phyloP scores from a whole-genome alignment of 2,888 invertebrate genomes.

The Polymixis flavicincta region DNA sequence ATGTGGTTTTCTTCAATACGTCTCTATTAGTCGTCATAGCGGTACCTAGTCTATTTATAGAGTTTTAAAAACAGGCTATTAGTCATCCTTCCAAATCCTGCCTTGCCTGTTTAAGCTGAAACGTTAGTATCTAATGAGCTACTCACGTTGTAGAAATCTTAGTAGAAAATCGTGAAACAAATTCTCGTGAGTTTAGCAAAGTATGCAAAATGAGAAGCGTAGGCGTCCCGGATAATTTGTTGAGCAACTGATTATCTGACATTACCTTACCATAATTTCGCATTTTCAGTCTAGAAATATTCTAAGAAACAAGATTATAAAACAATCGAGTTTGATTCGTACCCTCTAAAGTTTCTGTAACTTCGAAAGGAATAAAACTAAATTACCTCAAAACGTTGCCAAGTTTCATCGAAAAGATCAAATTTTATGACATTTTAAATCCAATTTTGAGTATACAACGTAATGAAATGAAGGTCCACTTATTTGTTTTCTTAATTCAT shows the following conservation, averaged over 20 bases:
- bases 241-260: conserved; percentile 34
- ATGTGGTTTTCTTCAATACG: no score
- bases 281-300: conserved; percentile 32
- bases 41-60: no score
- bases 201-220: conserved; percentile 1
- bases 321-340: conserved; percentile 38
- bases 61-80: no score
- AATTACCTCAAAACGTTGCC: conserved; percentile 35
- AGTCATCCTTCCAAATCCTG: not conserved
- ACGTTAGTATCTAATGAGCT: not conserved
- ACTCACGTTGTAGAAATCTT: not conserved
- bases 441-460: conserved; percentile 19
- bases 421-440: conserved; percentile 24
- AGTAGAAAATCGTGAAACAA: not conserved
- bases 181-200: conserved; percentile 7
- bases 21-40: no score
- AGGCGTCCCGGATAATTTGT: conserved; percentile 17
- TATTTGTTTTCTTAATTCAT: conserved; percentile 14
- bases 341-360: conserved; percentile 32
- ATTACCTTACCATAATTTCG: conserved; percentile 40
- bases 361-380: conserved; percentile 37
- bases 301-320: conserved; percentile 36
- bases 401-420: conserved; percentile 20
- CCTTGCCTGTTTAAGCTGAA: not conserved
- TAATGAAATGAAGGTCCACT: not conserved